Evolutionary conservation across 2,797 vertebrate species (phyloP).

Genomic region (Bryconaethiops microstoma): DNA sequence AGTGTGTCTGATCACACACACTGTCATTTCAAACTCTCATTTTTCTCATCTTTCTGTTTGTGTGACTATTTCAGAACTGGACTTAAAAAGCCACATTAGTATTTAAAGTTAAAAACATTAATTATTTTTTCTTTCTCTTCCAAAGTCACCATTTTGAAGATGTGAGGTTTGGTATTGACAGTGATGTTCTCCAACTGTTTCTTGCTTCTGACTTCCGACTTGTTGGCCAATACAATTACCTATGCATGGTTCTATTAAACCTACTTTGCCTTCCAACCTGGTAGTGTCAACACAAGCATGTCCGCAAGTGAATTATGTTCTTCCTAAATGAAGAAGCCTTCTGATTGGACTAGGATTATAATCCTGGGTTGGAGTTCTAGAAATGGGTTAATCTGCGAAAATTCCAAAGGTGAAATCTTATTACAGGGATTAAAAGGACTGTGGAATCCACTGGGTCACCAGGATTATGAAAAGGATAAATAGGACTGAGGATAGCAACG

Average conservation of each 20-base stretch:
- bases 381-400: slow-evolving; percentile 67
- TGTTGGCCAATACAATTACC: background rate
- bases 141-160: background rate
- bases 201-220: background rate
- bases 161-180: background rate
- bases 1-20: background rate
- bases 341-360: slow-evolving; percentile 66
- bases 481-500: slow-evolving; percentile 16
- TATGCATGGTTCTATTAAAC: background rate
- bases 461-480: slow-evolving; percentile 22
- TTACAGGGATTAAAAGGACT: slow-evolving; percentile 77
- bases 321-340: slow-evolving; percentile 10
- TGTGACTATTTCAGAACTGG: background rate
- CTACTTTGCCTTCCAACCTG: background rate
- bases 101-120: background rate
- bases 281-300: background rate
- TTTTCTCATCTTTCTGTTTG: too few species aligned
- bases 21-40: background rate
- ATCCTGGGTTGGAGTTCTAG: slow-evolving; percentile 66
- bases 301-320: background rate
- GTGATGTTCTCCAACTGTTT: background rate
- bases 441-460: slow-evolving; percentile 68
- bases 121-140: background rate
- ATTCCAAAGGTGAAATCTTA: slow-evolving; percentile 74
- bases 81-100: background rate